Conservation (phyloP, 2,888 invertebrate species). For the Perizoma flavofasciatum region DNA sequence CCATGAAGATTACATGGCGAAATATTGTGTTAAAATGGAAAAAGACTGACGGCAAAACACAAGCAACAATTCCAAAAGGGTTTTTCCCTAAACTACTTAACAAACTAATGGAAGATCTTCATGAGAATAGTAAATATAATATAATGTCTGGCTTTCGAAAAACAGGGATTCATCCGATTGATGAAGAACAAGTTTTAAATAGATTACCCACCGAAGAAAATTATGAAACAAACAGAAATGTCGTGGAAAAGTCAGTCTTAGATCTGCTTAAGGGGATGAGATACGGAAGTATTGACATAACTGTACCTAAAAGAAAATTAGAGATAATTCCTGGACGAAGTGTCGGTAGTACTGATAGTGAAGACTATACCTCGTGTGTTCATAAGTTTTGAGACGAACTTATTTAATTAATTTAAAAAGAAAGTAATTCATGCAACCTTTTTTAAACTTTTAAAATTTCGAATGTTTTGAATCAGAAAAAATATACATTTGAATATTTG, state of each 20-base stretch:
- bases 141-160: slow-evolving; percentile 31
- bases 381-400: too few species aligned
- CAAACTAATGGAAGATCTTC: slow-evolving; percentile 24
- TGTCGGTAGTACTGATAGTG: slow-evolving; percentile 19
- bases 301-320: slow-evolving; percentile 17
- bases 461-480: too few species aligned
- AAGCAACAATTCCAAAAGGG: slow-evolving; percentile 32
- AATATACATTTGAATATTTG: too few species aligned
- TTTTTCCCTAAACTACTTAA: slow-evolving; percentile 32
- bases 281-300: slow-evolving; percentile 21
- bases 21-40: slow-evolving; percentile 31
- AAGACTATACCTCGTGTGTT: too few species aligned
- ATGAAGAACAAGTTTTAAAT: slow-evolving; percentile 11
- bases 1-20: slow-evolving; percentile 34
- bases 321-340: slow-evolving; percentile 16
- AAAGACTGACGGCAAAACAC: slow-evolving; percentile 25
- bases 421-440: too few species aligned
- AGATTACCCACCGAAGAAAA: slow-evolving; percentile 14
- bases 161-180: slow-evolving; percentile 29
- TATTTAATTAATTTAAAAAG: too few species aligned
- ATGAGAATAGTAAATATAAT: slow-evolving; percentile 24
- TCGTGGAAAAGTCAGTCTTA: slow-evolving; percentile 10
- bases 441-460: too few species aligned
- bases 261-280: slow-evolving; percentile 25
- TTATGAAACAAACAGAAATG: neutral